Percentiles rank a stretch among this genome's conserved stretches.
These are phyloP conservation scores for Scolopax mira DNA, from an alignment of 2,113 vertebrate species.

Conservation along the genomic window DNA sequence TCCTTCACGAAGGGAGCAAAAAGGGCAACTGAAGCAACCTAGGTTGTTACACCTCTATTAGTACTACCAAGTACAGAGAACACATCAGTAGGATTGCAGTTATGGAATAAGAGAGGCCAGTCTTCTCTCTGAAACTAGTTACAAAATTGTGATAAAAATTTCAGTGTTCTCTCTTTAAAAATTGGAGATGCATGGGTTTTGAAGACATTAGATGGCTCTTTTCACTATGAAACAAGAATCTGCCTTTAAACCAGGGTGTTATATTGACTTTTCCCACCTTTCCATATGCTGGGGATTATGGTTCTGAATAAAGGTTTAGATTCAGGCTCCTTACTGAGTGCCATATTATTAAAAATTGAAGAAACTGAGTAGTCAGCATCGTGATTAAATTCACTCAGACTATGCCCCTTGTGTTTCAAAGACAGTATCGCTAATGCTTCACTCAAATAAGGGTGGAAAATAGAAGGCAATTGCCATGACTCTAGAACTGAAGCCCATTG, in stretches of 20 bases:
- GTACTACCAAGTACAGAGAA: neutral
- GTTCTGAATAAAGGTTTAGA: neutral
- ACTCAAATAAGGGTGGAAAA: neutral
- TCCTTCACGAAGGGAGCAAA: neutral
- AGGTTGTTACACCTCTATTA: neutral
- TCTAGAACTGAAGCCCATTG: neutral
- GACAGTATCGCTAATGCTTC: neutral
- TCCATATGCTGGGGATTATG: neutral
- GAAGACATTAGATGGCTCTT: neutral
- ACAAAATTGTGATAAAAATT: neutral
- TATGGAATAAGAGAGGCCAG: neutral
- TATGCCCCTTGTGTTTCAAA: neutral
- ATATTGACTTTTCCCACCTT: neutral
- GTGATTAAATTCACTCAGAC: neutral
- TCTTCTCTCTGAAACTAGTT: neutral
- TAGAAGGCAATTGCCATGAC: neutral
- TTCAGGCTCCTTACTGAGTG: neutral
- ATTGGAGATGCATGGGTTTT: neutral
- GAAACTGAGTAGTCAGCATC: neutral
- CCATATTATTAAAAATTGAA: neutral
- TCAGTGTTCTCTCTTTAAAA: neutral
- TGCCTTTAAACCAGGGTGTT: neutral
- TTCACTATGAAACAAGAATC: neutral
- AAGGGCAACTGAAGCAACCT: neutral
- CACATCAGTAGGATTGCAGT: neutral